Base-by-base conservation (phyloP, 1,140 invertebrate genomes). In the Magallana angulata region DNA sequence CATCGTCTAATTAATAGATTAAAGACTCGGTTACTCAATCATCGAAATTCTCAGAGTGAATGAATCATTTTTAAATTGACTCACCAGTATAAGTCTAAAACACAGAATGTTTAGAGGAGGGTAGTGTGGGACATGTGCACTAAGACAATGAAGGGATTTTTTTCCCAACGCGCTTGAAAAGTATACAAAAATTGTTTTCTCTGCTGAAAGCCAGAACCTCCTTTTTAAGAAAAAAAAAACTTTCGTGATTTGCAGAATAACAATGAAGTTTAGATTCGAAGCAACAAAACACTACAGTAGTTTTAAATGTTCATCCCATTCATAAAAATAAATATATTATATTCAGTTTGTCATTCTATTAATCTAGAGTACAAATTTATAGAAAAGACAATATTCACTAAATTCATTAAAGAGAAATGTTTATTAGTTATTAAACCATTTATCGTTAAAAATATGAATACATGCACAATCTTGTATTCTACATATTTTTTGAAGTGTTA, bases 1-100 rank as follows among this genome's bases (percentile, higher is more conserved):
- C 68, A 30, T 76, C 68, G 24, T 76, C 24, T 30, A 76, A 76
- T 76, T 76, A 76, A 76, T 30, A 76, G 68, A 76, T 76, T 76
- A 76, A 11, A 30, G 68, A 12, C 9, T 9, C 11, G 30, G 7
- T 30, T 76, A 9, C 24, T 30, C 24, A 30, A 30, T 76, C 68
- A 71, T 71, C 7, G 68, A 9, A 30, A 76, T 9, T 30, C 68
- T 4, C 14, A 7, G 30, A 76, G 18, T 11, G 68, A 12, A 36
- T 76, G 68, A 76, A 18, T 76, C 68, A 76, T 24, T 36, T 76
- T 30, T 30, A 12, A 76, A 76, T 76, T 36, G 7, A 36, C 24
- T 76, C 36, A 76, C 36, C 24, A 30, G 36, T 48, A 48, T 4
- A 48, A 48, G 36, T 48, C 36, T 4, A 48, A 48, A 48, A 48